Evolutionary conservation across 1,140 invertebrate species (phyloP).

Genomic region (Drosophila pruinosa): DNA sequence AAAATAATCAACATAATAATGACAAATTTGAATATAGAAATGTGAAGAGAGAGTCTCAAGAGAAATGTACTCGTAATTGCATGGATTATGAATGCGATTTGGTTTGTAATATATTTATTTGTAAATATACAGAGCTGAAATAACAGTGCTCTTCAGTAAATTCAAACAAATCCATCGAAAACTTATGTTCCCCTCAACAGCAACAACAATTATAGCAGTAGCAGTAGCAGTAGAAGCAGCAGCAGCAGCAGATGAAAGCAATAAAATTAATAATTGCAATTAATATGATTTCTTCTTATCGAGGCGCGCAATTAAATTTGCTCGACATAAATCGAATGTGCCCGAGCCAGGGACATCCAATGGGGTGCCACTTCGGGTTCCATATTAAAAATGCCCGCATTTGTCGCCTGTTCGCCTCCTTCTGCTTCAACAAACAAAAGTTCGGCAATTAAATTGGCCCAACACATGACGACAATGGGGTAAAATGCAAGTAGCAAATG

Average conservation of each 20-base stretch:
- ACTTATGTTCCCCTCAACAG: conserved; percentile 4
- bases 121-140: background rate
- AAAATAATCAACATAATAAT: conserved; percentile 30
- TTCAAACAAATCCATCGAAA: background rate
- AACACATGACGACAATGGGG: conserved; percentile 61
- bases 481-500: conserved; percentile 22
- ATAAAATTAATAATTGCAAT: conserved; percentile 66
- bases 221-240: conserved; percentile 46
- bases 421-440: conserved; percentile 31
- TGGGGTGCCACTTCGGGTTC: background rate
- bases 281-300: conserved; percentile 72
- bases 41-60: background rate
- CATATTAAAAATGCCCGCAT: conserved; percentile 61
- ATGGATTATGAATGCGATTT: background rate
- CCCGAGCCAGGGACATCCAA: conserved; percentile 1
- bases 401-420: conserved; percentile 1
- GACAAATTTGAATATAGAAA: conserved; percentile 19
- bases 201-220: conserved; percentile 4
- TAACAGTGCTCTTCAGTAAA: background rate
- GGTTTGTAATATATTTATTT: background rate
- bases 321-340: conserved; percentile 55
- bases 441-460: conserved; percentile 69
- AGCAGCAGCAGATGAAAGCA: conserved; percentile 55
- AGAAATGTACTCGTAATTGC: conserved; percentile 4
- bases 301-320: conserved; percentile 68